phyloP scores from a whole-genome alignment of 1,140 invertebrate genomes.

The Neodiprion pinetum region DNA sequence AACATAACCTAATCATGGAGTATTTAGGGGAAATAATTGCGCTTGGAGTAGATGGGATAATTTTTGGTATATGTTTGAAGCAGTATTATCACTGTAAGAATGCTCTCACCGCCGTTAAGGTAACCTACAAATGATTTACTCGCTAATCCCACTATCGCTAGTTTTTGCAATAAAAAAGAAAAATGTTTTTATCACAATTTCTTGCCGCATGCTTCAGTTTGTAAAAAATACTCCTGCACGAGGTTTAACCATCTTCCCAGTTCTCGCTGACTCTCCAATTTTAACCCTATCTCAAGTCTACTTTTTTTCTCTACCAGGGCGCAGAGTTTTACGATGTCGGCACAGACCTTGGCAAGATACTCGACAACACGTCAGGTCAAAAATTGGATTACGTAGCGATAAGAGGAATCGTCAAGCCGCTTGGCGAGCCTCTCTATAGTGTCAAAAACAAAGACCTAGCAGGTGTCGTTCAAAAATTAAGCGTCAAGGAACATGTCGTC shows the following conservation, averaged over 20 bases:
- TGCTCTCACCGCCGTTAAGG: slow-evolving; percentile 71
- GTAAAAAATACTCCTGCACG: slow-evolving; percentile 19
- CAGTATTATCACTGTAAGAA: slow-evolving; percentile 75
- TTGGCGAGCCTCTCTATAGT: slow-evolving; percentile 75
- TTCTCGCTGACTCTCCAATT: slow-evolving; percentile 18
- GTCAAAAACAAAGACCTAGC: slow-evolving; percentile 71
- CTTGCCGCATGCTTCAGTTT: too few relatives aligned
- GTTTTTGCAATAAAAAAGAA: background rate
- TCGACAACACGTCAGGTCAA: slow-evolving; percentile 66
- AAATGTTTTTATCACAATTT: too few relatives aligned
- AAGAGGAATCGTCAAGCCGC: slow-evolving; percentile 73
- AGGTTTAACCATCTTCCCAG: slow-evolving; percentile 18
- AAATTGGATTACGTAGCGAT: slow-evolving; percentile 76
- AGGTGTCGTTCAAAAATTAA: slow-evolving; percentile 76
- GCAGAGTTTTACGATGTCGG: slow-evolving; percentile 74
- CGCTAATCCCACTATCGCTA: too few relatives aligned
- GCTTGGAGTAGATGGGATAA: slow-evolving; percentile 74
- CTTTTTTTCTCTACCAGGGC: slow-evolving; percentile 58
- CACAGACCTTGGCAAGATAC: slow-evolving; percentile 64
- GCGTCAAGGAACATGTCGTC: slow-evolving; percentile 78
- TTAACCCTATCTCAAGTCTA: background rate
- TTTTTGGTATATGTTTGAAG: slow-evolving; percentile 73
- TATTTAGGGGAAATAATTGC: slow-evolving; percentile 70
- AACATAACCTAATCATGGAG: slow-evolving; percentile 58
- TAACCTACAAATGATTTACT: slow-evolving; percentile 44